These are phyloP conservation scores for Chrysomallon squamiferum DNA, from an alignment of 1,140 invertebrate genomes.

Conservation along the genomic window DNA sequence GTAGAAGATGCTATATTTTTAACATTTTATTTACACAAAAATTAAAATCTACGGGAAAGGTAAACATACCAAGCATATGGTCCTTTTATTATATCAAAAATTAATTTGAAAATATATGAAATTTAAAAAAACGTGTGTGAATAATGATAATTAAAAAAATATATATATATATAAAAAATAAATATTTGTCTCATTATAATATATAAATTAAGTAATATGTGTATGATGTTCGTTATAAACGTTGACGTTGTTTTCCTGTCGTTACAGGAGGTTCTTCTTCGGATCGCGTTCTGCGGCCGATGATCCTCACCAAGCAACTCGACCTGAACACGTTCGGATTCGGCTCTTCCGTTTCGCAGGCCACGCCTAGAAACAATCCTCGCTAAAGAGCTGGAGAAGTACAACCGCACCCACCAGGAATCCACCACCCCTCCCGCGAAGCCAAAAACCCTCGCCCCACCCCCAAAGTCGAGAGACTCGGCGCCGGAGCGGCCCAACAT, in stretches of 20 bases:
- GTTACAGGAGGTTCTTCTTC: conserved; percentile 13
- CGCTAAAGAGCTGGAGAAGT: conserved; percentile 63
- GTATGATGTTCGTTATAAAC: no score
- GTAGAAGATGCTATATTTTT: no score
- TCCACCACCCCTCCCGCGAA: not conserved
- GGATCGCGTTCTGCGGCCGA: conserved; percentile 62
- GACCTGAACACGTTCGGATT: conserved; percentile 46
- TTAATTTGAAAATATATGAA: no score
- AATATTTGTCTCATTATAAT: no score
- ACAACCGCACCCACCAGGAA: conserved; percentile 40
- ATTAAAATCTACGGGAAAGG: no score
- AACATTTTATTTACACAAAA: no score
- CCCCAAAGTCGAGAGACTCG: conserved; percentile 15
- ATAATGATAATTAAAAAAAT: no score
- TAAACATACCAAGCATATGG: no score
- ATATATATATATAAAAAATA: no score
- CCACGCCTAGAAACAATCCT: conserved; percentile 60
- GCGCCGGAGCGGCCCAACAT: conserved; percentile 56
- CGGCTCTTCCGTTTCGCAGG: conserved; percentile 43
- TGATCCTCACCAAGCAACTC: conserved; percentile 64
- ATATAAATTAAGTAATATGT: no score
- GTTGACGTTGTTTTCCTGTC: conserved; percentile 1
- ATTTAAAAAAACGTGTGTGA: no score
- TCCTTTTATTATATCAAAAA: no score
- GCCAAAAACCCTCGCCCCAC: conserved; percentile 4